Evolutionary conservation across 2,888 invertebrate genomes (phyloP).

Genomic region (Drosophila melanosoma): DNA sequence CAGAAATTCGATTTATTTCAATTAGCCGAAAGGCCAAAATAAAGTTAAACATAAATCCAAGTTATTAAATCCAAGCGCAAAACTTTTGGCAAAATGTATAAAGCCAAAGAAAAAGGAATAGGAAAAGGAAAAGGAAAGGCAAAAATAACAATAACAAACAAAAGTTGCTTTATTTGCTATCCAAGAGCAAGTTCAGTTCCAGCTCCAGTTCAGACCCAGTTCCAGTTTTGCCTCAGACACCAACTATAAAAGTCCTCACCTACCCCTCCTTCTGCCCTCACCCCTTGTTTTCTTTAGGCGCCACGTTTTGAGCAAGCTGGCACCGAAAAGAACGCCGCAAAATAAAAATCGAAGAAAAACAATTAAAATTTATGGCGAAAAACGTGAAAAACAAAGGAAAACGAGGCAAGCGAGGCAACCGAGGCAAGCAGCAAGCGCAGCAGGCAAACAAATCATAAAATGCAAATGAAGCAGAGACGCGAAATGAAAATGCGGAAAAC

Average conservation of each 20-base stretch:
- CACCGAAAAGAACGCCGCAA: slow-evolving; percentile 46
- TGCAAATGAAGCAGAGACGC: slow-evolving; percentile 61
- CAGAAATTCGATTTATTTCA: slow-evolving; percentile 53
- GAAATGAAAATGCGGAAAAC: slow-evolving; percentile 40
- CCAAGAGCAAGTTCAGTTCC: slow-evolving; percentile 65
- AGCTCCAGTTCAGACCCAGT: slow-evolving; percentile 16
- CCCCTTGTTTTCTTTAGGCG: background rate
- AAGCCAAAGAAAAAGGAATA: slow-evolving; percentile 13
- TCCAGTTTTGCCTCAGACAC: slow-evolving; percentile 21
- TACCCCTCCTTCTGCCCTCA: background rate
- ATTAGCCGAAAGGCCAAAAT: slow-evolving; percentile 37
- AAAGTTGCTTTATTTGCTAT: slow-evolving; percentile 55
- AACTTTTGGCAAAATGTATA: slow-evolving; percentile 45
- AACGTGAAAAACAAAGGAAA: slow-evolving; percentile 49
- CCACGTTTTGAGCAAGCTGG: slow-evolving; percentile 23
- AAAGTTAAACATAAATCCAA: slow-evolving; percentile 54
- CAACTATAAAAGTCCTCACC: slow-evolving; percentile 46
- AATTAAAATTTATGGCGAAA: slow-evolving; percentile 75
- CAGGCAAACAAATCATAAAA: slow-evolving; percentile 76
- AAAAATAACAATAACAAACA: slow-evolving; percentile 20
- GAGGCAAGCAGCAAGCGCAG: slow-evolving; percentile 33
- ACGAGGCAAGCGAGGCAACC: slow-evolving; percentile 64
- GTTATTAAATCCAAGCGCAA: slow-evolving; percentile 57
- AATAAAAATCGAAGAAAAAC: slow-evolving; percentile 77
- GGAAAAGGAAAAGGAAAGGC: slow-evolving; percentile 19